These are phyloP conservation scores for Habroteleia sp. DNA, from an alignment of 2,888 invertebrate species.

Conservation along the genomic window DNA sequence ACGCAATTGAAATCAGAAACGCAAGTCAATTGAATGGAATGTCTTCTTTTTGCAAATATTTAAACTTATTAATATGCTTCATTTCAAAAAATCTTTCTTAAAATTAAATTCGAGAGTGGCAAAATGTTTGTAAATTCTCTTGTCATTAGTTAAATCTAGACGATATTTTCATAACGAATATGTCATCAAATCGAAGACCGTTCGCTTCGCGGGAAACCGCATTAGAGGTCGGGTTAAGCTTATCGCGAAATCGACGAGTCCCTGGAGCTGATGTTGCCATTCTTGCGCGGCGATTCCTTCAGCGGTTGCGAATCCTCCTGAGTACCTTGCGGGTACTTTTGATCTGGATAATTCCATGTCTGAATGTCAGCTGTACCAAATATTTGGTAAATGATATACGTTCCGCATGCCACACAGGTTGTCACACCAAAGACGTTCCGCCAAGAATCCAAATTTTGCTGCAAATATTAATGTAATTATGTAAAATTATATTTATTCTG, in stretches of 20 bases:
- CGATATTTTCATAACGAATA: slow-evolving; percentile 47
- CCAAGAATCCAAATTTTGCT: slow-evolving; percentile 83
- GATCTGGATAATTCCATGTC: slow-evolving; percentile 82
- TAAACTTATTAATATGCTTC: neutral
- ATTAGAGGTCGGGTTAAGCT: slow-evolving; percentile 66
- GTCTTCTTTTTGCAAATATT: neutral
- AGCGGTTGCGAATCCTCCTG: slow-evolving; percentile 77
- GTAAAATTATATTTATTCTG: neutral
- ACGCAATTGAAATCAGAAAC: neutral
- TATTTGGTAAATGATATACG: slow-evolving; percentile 85
- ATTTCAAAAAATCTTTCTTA: too few relatives aligned
- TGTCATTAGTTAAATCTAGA: slow-evolving; percentile 12
- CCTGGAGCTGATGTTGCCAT: slow-evolving; percentile 69
- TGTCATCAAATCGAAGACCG: slow-evolving; percentile 41
- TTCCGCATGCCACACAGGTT: slow-evolving; percentile 84
- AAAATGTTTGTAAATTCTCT: neutral
- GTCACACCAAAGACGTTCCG: slow-evolving; percentile 85
- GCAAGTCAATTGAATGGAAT: neutral
- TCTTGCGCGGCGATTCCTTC: slow-evolving; percentile 72
- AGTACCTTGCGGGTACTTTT: slow-evolving; percentile 75
- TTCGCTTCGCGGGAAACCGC: slow-evolving; percentile 2
- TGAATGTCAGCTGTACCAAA: slow-evolving; percentile 86
- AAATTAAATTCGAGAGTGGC: neutral
- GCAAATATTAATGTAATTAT: slow-evolving; percentile 35
- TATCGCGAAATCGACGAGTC: slow-evolving; percentile 66